phyloP scores from a whole-genome alignment of 2,113 vertebrate species.

The Vulpes vulpes region DNA sequence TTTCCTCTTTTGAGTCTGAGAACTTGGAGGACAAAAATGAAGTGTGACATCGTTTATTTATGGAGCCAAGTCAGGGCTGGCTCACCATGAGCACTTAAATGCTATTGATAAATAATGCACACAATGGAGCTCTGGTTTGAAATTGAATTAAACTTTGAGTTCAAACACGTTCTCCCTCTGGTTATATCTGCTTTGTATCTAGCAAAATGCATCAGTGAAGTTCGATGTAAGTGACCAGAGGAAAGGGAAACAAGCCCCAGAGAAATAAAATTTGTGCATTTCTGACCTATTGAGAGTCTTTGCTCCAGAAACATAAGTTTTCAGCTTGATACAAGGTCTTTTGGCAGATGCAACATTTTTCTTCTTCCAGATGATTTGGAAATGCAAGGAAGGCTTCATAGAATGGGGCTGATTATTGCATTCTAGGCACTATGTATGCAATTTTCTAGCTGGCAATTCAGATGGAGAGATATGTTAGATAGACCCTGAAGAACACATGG shows the following conservation, averaged over 20 bases:
- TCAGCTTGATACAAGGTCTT: slow-evolving; percentile 14
- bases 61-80: neutral
- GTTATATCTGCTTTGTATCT: slow-evolving; percentile 63
- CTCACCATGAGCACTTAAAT: slow-evolving; percentile 60
- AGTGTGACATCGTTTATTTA: slow-evolving; percentile 69
- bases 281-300: slow-evolving; percentile 18
- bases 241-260: slow-evolving; percentile 52
- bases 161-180: slow-evolving; percentile 69
- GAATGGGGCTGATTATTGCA: neutral
- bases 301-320: slow-evolving; percentile 63
- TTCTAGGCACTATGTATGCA: neutral
- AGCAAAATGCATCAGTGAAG: slow-evolving; percentile 62
- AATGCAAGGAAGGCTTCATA: neutral
- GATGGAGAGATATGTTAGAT: neutral
- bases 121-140: slow-evolving; percentile 40
- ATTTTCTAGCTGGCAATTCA: neutral
- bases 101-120: slow-evolving; percentile 80
- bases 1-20: slow-evolving; percentile 18
- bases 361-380: neutral
- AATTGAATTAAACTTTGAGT: slow-evolving; percentile 74
- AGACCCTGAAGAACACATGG: neutral
- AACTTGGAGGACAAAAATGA: slow-evolving; percentile 14
- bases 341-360: neutral
- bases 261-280: slow-evolving; percentile 70
- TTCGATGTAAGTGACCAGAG: slow-evolving; percentile 50